Conservation (phyloP, 2,797 vertebrate genomes). For the Rhinophrynus dorsalis region DNA sequence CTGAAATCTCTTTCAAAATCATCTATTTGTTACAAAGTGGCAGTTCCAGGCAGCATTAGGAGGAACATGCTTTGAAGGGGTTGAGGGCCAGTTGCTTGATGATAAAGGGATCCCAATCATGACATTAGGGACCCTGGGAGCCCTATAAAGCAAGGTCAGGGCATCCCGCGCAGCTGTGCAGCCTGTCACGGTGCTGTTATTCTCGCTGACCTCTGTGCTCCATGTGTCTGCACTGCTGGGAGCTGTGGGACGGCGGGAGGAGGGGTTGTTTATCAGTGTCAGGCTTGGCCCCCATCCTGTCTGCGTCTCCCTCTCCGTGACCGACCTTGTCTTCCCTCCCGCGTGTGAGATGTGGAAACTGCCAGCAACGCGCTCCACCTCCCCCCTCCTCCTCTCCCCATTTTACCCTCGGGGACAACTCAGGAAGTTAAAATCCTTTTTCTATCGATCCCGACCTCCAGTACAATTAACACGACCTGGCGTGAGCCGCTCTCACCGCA, state of each 20-base stretch:
- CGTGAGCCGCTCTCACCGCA: slow-evolving; percentile 32
- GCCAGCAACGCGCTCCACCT: background rate
- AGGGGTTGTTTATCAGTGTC: slow-evolving; percentile 51
- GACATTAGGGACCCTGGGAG: slow-evolving; percentile 29
- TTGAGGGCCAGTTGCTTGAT: slow-evolving; percentile 2
- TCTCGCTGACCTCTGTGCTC: slow-evolving; percentile 35
- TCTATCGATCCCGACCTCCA: slow-evolving; percentile 59
- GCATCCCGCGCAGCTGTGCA: slow-evolving; percentile 35
- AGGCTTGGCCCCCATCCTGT: slow-evolving; percentile 31
- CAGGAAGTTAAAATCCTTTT: slow-evolving; percentile 63
- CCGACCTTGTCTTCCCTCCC: slow-evolving; percentile 45
- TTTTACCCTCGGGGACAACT: slow-evolving; percentile 39
- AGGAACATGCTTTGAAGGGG: slow-evolving; percentile 1
- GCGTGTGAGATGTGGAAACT: slow-evolving; percentile 34
- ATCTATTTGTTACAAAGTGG: too few species aligned
- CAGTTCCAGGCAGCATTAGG: background rate
- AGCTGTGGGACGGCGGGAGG: slow-evolving; percentile 51
- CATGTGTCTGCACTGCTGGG: slow-evolving; percentile 19
- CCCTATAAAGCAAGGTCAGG: slow-evolving; percentile 18
- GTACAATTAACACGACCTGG: slow-evolving; percentile 60
- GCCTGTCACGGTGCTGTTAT: slow-evolving; percentile 31
- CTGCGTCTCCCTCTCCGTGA: slow-evolving; percentile 29
- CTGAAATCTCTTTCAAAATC: too few species aligned
- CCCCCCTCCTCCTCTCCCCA: slow-evolving; percentile 16
- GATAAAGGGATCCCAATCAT: slow-evolving; percentile 14